Conservation (phyloP, 2,113 vertebrate genomes). For the Elanoides forficatus region DNA sequence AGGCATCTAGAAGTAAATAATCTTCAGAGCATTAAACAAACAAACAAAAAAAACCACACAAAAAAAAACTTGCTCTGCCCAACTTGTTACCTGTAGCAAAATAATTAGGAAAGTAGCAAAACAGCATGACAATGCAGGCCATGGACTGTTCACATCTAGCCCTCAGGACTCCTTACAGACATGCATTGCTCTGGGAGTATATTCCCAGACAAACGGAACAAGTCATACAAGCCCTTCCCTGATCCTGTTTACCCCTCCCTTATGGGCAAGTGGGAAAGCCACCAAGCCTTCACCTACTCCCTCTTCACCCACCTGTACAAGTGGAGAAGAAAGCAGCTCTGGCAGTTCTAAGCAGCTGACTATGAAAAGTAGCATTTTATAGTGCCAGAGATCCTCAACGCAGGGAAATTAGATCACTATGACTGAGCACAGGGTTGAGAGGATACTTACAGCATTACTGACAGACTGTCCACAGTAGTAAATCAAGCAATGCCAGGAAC, state of each 20-base stretch:
- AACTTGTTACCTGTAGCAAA: not conserved
- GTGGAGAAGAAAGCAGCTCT: not conserved
- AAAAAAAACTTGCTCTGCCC: not conserved
- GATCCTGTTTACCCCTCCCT: not conserved
- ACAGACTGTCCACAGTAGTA: not conserved
- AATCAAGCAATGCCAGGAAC: not conserved
- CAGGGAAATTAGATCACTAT: not conserved
- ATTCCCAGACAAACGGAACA: not conserved
- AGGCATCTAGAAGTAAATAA: not conserved
- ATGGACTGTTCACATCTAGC: not conserved
- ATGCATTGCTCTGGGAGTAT: rapidly evolving
- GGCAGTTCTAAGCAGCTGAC: not conserved
- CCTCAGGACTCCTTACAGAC: not conserved
- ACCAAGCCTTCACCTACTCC: not conserved
- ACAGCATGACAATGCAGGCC: not conserved
- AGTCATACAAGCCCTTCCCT: not conserved
- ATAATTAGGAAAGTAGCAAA: not conserved
- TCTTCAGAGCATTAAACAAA: not conserved
- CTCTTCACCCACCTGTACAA: not conserved
- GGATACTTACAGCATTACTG: not conserved
- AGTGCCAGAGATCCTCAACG: not conserved
- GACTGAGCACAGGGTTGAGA: not conserved
- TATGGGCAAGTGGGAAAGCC: not conserved
- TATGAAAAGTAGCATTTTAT: not conserved
- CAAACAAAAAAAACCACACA: not conserved